Base-by-base conservation (phyloP, 2,113 vertebrate genomes). In the Vulpes ferrilata region DNA sequence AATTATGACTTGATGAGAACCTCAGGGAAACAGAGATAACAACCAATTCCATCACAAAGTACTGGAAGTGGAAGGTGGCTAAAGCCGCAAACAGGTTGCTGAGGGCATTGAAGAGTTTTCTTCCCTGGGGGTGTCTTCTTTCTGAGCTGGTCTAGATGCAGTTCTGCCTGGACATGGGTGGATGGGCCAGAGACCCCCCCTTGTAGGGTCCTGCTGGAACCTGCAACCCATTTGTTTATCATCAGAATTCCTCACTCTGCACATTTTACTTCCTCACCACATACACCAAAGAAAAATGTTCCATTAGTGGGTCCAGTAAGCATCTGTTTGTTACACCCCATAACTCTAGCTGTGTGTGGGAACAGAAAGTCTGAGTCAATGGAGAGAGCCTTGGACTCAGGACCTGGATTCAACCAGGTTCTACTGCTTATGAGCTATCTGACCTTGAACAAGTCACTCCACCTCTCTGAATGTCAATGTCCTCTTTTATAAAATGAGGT, bases 261-360 rank as follows among this genome's bases (percentile, higher is more conserved):
- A 30, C 55, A 76, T 78, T 76, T 90, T 90, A 62, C 48, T 78
- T 64, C 43, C n/a, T 96, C 30, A 55, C 23, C 71, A 55, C 32
- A 90, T 48, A 71, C 91, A 43, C 60, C 79, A 43, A 67, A 83
- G 79, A 78, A 30, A 81, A 67, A 15, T 35, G 51, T 87, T 51
- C 25, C 38, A 32, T 73, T 65, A 64, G 5, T 57, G 17, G 2
- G 15, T n/a, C 64, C n/a, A 19, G 0, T 19, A 11, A 22, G 1
- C 25, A 38, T 38, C 17, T 59, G n/a, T 38, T 55, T 67, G 55
- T 55, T 11, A 23, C n/a, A 53, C 5, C 76, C 73, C 16, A 7
- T 9, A 48, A 84, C 38, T 48, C 35, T 20, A 11, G 20, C 32
- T 51, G 9, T 62, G 55, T n/a, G 60, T 82, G 11, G 60, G 53